A percentile compares a stretch with the other conserved stretches of the same genome.
These are phyloP conservation scores for Hirtodrosophila cameraria DNA, from an alignment of 2,888 invertebrate species.

Conservation along the genomic window DNA sequence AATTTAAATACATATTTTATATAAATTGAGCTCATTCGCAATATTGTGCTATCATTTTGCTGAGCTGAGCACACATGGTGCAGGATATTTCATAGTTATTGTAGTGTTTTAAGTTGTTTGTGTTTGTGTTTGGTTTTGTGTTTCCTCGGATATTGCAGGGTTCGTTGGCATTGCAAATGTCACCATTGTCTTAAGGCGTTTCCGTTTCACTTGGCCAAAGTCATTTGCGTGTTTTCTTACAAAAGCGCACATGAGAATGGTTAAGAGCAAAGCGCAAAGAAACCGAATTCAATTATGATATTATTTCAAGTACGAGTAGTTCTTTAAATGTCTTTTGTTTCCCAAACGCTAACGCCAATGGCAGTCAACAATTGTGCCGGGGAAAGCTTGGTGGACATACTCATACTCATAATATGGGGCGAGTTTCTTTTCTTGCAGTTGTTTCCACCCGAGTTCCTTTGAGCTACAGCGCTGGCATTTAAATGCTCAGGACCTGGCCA, in stretches of 20 bases:
- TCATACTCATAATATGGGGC: conserved; percentile 33
- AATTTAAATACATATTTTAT: too few relatives aligned
- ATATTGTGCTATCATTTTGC: not conserved
- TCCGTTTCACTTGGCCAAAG: conserved; percentile 33
- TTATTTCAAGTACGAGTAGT: conserved; percentile 68
- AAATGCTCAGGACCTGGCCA: conserved; percentile 24
- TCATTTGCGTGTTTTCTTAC: conserved; percentile 52
- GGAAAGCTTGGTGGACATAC: conserved; percentile 11
- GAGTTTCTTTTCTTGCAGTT: conserved; percentile 54
- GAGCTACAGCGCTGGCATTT: conserved; percentile 32
- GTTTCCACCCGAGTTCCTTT: conserved; percentile 70
- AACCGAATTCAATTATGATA: conserved; percentile 70
- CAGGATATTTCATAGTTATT: conserved; percentile 13
- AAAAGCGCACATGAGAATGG: conserved; percentile 34
- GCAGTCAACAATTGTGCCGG: conserved; percentile 7
- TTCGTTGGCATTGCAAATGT: conserved; percentile 48
- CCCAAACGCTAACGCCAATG: conserved; percentile 16
- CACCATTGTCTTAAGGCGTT: conserved; percentile 65
- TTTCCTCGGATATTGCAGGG: conserved; percentile 14
- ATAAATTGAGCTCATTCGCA: too few relatives aligned
- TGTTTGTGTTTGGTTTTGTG: conserved; percentile 14
- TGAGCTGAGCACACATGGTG: not conserved
- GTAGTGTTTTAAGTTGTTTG: conserved; percentile 16
- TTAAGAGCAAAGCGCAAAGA: conserved; percentile 19
- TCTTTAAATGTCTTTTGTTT: conserved; percentile 46